A percentile compares a stretch with the other conserved stretches of the same genome.
Conservation (phyloP, 1,140 invertebrate species). For the Hylyphantes graminicola region DNA sequence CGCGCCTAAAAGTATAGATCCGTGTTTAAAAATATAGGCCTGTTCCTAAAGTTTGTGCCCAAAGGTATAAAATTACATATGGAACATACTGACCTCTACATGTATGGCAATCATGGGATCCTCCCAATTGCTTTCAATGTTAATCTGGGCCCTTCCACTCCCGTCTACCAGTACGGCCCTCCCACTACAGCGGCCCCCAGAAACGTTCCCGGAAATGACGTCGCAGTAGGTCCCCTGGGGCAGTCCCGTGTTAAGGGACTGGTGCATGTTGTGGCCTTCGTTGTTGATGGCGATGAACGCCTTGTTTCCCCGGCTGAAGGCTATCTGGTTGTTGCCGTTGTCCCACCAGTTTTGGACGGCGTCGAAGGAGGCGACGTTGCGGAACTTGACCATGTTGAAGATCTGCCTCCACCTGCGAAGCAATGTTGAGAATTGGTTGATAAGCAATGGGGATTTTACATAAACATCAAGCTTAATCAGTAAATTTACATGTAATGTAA, state of each 20-base stretch:
- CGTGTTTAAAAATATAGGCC: no score
- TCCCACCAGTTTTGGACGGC: constrained; percentile 75
- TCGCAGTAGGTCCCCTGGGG: constrained; percentile 86
- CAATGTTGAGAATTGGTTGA: background rate
- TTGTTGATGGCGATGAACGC: constrained; percentile 83
- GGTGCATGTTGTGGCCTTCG: constrained; percentile 52
- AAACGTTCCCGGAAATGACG: constrained; percentile 80
- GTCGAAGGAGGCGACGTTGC: constrained; percentile 73
- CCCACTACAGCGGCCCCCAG: constrained; percentile 76
- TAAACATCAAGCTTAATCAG: no score
- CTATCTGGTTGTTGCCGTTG: constrained; percentile 79
- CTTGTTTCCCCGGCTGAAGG: constrained; percentile 78
- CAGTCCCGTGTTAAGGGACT: constrained; percentile 75
- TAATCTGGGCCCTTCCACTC: constrained; percentile 75
- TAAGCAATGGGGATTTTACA: no score
- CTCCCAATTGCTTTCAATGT: constrained; percentile 72
- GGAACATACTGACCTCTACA: constrained; percentile 67
- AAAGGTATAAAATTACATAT: no score
- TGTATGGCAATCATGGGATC: constrained; percentile 86
- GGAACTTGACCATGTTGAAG: constrained; percentile 82
- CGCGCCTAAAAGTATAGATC: no score
- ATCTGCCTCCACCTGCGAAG: constrained; percentile 79
- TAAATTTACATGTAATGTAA: no score
- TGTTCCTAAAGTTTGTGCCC: no score
- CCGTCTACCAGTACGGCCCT: constrained; percentile 76